These are phyloP conservation scores for Adrianichthys oophorus DNA, from an alignment of 2,797 vertebrate species.

Conservation along the genomic window DNA sequence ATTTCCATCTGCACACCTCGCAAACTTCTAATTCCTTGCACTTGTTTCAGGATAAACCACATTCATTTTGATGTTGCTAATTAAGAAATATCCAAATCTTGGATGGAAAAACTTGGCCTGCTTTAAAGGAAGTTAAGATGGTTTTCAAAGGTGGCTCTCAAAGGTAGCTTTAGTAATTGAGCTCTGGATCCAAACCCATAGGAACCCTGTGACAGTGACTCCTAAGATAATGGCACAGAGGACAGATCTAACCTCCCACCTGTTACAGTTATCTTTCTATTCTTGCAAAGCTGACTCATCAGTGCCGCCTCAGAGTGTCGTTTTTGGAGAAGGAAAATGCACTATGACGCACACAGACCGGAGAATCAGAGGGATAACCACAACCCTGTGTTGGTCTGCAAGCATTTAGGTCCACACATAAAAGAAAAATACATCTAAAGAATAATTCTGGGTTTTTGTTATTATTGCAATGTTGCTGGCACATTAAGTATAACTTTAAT, in stretches of 20 bases:
- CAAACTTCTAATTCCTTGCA: constrained; percentile 30
- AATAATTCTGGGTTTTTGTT: no score
- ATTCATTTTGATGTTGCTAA: constrained; percentile 17
- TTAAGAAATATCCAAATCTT: constrained; percentile 11
- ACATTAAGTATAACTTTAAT: no score
- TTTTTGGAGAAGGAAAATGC: constrained; percentile 22
- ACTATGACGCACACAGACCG: constrained; percentile 29
- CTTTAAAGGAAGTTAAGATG: no score
- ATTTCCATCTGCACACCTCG: constrained; percentile 29
- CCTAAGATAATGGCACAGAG: constrained; percentile 11
- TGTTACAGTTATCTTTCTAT: constrained; percentile 19
- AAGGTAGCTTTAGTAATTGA: constrained; percentile 6
- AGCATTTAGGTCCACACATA: no score
- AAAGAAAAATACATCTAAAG: no score
- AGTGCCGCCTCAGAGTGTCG: constrained; percentile 20
- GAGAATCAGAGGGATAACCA: constrained; percentile 34
- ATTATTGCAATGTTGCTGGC: no score
- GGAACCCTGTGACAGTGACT: constrained; percentile 4
- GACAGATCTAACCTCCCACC: constrained; percentile 14
- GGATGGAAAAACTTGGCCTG: not conserved
- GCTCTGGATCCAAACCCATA: constrained; percentile 12
- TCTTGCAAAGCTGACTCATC: constrained; percentile 40
- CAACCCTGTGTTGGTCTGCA: constrained; percentile 40
- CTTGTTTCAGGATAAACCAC: constrained; percentile 52
- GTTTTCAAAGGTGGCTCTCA: no score